phyloP scores from a whole-genome alignment of 2,113 vertebrate species.

The Garra rufa region DNA sequence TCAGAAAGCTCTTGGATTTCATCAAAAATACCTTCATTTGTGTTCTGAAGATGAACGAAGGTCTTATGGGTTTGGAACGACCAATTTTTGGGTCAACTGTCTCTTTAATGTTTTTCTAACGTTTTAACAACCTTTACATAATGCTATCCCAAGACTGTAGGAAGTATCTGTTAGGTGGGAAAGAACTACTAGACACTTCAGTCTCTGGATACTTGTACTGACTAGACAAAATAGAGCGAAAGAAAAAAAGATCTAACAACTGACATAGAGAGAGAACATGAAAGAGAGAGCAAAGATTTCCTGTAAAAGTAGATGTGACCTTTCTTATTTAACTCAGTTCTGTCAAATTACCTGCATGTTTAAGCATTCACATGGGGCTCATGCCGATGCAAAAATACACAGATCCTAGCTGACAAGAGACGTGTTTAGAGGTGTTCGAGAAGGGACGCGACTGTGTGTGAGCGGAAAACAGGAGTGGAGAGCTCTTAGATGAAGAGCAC shows the following conservation, averaged over 20 bases:
- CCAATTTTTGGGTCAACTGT: no score
- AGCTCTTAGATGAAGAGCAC: conserved; percentile 33
- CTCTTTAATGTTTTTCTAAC: no score
- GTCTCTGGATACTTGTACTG: conserved; percentile 3
- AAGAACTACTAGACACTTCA: background rate
- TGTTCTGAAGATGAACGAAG: no score
- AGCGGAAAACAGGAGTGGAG: conserved; percentile 27
- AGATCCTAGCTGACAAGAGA: conserved; percentile 6
- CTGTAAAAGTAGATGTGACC: background rate
- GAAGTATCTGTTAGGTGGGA: background rate
- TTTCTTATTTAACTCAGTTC: background rate
- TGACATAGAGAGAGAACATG: background rate
- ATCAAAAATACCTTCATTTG: no score
- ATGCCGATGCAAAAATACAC: background rate
- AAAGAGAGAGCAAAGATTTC: background rate
- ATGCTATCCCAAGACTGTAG: background rate
- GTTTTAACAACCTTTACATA: background rate
- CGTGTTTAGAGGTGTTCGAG: background rate
- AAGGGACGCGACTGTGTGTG: background rate
- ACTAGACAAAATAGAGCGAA: background rate
- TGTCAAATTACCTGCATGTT: conserved; percentile 13
- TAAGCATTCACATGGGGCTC: background rate
- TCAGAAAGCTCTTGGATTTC: no score
- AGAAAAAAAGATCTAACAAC: background rate
- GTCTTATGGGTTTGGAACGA: no score